A percentile compares a stretch with the other conserved stretches of the same genome.
These are phyloP conservation scores for Hirtodrosophila confusa DNA, from an alignment of 2,888 invertebrate genomes.

Conservation along the genomic window DNA sequence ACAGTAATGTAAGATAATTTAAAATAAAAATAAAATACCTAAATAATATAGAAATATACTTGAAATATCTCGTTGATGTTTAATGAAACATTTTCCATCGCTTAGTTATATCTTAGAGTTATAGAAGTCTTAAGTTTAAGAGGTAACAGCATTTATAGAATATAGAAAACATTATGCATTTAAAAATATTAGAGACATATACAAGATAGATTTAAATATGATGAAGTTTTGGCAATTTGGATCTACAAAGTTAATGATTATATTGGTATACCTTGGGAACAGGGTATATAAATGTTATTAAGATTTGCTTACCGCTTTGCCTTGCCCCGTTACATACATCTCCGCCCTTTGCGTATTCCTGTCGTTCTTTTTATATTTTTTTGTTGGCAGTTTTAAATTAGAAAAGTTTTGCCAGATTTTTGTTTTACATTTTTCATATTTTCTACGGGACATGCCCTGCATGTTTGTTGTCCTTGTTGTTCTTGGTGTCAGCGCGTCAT, in stretches of 20 bases:
- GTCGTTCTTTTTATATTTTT: conserved; percentile 54
- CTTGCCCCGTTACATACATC: conserved; percentile 34
- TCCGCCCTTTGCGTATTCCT: conserved; percentile 58
- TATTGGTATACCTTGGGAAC: background rate
- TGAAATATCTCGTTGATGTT: too few species aligned
- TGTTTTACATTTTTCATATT: conserved; percentile 80
- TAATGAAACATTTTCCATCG: too few species aligned
- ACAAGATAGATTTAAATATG: too few species aligned
- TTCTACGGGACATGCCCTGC: conserved; percentile 73
- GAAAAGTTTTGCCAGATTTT: conserved; percentile 78
- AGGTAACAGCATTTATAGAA: too few species aligned
- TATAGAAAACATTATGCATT: too few species aligned
- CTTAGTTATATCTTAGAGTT: too few species aligned
- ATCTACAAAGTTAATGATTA: background rate
- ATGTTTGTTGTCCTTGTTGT: conserved; percentile 63
- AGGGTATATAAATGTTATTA: conserved; percentile 64
- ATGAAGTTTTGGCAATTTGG: too few species aligned
- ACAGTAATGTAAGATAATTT: background rate
- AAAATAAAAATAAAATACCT: too few species aligned
- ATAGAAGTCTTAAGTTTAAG: too few species aligned
- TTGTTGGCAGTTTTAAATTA: conserved; percentile 79
- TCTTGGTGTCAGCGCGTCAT: conserved; percentile 63
- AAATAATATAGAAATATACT: too few species aligned
- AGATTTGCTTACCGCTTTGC: conserved; percentile 58
- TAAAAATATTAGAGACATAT: too few species aligned